Conservation (phyloP, 2,113 vertebrate species). For the Tragelaphus strepsiceros region DNA sequence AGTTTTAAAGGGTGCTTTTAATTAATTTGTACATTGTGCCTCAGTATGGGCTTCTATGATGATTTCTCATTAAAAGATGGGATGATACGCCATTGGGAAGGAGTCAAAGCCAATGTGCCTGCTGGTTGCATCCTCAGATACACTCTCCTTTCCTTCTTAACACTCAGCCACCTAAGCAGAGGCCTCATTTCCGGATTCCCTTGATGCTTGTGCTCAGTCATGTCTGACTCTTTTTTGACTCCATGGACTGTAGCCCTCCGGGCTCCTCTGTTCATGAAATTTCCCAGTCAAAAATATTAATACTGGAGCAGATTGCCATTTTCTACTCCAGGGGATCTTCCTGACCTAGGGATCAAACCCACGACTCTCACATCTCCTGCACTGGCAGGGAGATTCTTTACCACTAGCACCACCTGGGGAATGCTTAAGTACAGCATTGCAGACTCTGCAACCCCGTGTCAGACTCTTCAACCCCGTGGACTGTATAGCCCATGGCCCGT, state of each 20-base stretch:
- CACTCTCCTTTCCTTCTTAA: background rate
- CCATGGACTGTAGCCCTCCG: background rate
- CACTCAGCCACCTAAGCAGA: background rate
- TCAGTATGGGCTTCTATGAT: background rate
- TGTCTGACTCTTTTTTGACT: background rate
- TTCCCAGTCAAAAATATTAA: background rate
- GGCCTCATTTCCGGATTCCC: background rate
- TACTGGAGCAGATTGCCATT: background rate
- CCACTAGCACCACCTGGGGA: background rate
- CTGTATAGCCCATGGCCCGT: background rate
- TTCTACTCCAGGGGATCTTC: background rate
- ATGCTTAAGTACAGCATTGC: background rate
- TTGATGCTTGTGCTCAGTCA: background rate
- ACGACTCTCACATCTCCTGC: background rate
- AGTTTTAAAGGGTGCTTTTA: background rate
- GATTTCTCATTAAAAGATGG: background rate
- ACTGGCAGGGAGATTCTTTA: background rate
- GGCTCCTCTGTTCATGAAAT: background rate
- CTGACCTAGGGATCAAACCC: background rate
- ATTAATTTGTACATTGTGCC: background rate
- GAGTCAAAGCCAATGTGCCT: background rate
- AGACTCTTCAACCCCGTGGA: background rate
- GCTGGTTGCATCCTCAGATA: background rate
- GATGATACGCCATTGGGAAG: background rate
- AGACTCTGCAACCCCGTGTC: background rate